Conservation (phyloP, 2,113 vertebrate species). For the Ctenodactylus gundi region DNA sequence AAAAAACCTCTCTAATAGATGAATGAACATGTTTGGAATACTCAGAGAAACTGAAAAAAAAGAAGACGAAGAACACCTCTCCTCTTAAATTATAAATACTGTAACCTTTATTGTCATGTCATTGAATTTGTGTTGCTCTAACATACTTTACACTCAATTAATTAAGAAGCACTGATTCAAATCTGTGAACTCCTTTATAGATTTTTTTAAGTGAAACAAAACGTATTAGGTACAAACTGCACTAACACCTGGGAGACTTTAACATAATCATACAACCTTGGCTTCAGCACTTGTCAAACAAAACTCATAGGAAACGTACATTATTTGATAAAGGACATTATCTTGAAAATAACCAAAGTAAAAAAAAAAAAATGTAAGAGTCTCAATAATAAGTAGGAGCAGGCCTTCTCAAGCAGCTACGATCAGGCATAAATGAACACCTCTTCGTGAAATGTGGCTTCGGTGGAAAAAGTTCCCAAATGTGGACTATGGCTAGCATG, state of each 20-base stretch:
- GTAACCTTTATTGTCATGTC: not conserved
- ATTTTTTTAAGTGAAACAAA: not conserved
- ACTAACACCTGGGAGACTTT: not conserved
- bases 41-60: not conserved
- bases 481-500: not conserved
- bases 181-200: not conserved
- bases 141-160: not conserved
- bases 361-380: not conserved
- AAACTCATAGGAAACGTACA: not conserved
- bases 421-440: not conserved
- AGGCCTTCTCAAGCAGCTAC: not conserved
- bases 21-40: not conserved
- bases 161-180: not conserved
- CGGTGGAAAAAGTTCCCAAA: not conserved
- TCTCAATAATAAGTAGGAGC: not conserved
- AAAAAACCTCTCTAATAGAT: not conserved
- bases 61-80: not conserved
- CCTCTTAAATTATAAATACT: conserved; percentile 32
- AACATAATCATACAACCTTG: not conserved
- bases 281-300: conserved; percentile 12
- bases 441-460: not conserved
- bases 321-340: not conserved
- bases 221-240: not conserved
- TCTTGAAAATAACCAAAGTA: not conserved
- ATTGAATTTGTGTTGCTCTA: not conserved